A percentile compares a stretch with the other conserved stretches of the same genome.
Conservation (phyloP, 37 sponge, comb jelly and placozoan species). For the Geodia barretti region DNA sequence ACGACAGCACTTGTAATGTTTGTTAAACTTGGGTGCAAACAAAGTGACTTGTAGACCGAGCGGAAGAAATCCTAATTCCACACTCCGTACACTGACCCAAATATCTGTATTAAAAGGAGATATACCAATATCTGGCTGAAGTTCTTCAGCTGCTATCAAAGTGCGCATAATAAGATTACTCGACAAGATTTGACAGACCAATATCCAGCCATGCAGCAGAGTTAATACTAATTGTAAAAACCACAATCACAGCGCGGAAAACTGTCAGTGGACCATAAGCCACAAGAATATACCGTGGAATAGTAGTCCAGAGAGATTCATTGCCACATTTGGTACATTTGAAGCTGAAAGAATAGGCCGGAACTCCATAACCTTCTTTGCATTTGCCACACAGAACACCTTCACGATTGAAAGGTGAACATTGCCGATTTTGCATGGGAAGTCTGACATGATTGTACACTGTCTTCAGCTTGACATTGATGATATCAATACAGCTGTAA, state of each 20-base stretch:
- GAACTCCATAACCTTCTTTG: background rate
- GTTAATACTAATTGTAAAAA: background rate
- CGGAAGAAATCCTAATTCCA: background rate
- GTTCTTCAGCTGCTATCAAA: background rate
- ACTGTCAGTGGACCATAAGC: background rate
- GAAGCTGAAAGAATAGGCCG: background rate
- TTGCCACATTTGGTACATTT: background rate
- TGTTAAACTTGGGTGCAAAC: background rate
- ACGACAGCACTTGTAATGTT: background rate
- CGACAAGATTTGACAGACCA: background rate
- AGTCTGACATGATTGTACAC: too few relatives aligned
- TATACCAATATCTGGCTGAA: background rate
- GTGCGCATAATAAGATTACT: background rate
- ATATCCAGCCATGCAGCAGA: background rate
- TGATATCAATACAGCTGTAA: too few relatives aligned
- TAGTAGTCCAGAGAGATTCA: background rate
- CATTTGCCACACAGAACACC: constrained; percentile 5
- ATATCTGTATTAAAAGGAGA: background rate
- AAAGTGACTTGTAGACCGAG: background rate
- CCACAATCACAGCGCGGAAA: background rate
- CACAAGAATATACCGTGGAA: background rate
- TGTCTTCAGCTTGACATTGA: too few relatives aligned
- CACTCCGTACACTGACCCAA: background rate
- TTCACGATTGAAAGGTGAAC: background rate
- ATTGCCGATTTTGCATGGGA: too few relatives aligned